Evolutionary conservation across 2,797 vertebrate species (phyloP).

Genomic region (Sorex maritimensis): DNA sequence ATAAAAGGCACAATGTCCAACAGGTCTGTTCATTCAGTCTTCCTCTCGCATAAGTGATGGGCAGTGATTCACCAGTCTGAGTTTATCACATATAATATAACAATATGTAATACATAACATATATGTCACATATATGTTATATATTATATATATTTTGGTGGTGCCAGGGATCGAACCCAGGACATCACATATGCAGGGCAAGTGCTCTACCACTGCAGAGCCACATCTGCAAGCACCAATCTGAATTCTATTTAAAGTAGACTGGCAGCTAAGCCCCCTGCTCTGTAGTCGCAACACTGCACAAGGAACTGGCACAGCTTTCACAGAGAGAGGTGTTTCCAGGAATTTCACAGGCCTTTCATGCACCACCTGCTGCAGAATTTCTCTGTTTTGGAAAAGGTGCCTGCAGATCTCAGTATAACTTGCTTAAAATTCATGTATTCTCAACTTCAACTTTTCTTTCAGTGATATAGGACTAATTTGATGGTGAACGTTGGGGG

Average conservation of each 20-base stretch:
- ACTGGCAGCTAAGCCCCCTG: not conserved
- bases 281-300: not conserved
- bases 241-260: not conserved
- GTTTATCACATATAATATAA: not conserved
- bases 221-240: too few species aligned
- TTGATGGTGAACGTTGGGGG: not conserved
- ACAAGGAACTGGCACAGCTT: not conserved
- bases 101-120: too few species aligned
- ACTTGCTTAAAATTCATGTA: not conserved
- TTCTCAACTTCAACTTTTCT: slow-evolving; percentile 29
- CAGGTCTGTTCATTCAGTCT: not conserved
- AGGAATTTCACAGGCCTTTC: not conserved
- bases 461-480: slow-evolving; percentile 25
- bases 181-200: too few species aligned
- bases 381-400: slow-evolving; percentile 49
- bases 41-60: not conserved
- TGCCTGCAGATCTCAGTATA: not conserved
- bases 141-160: too few species aligned
- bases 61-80: not conserved
- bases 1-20: not conserved
- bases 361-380: not conserved
- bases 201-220: too few species aligned
- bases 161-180: too few species aligned
- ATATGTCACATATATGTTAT: too few species aligned
- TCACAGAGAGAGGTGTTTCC: not conserved